Evolutionary conservation across 2,113 vertebrate genomes (phyloP).

Genomic region (Siphamia tubifer): DNA sequence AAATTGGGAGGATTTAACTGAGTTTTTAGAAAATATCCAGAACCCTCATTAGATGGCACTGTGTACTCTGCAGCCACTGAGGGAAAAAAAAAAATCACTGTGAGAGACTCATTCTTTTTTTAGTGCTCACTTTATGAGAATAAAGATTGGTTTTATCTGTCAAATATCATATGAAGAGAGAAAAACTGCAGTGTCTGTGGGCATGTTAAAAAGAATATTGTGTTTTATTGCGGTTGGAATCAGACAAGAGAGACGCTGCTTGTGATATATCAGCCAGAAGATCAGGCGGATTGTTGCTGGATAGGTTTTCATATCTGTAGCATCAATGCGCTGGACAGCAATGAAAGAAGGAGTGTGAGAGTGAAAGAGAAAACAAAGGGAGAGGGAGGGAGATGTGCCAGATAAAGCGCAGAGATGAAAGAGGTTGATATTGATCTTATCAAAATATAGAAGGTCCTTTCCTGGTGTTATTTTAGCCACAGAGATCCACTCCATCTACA

Average conservation of each 20-base stretch:
- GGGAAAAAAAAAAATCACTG: slow-evolving; percentile 22
- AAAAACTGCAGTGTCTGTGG: slow-evolving; percentile 24
- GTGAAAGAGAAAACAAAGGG: not conserved
- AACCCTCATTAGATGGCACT: slow-evolving; percentile 65
- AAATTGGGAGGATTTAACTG: slow-evolving; percentile 35
- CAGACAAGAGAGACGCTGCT: slow-evolving; percentile 53
- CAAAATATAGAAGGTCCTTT: slow-evolving; percentile 14
- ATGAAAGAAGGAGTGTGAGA: slow-evolving; percentile 35
- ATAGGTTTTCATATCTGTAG: slow-evolving; percentile 58
- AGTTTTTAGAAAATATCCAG: slow-evolving; percentile 38
- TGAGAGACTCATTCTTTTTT: slow-evolving; percentile 10
- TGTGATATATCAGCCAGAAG: slow-evolving; percentile 46
- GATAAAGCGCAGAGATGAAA: slow-evolving; percentile 55
- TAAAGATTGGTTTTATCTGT: slow-evolving; percentile 67
- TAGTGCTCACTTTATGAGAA: slow-evolving; percentile 50
- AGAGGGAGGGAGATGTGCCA: not conserved
- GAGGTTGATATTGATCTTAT: slow-evolving; percentile 35
- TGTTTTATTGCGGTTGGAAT: slow-evolving; percentile 58
- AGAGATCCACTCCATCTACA: slow-evolving; percentile 1
- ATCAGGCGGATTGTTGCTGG: slow-evolving; percentile 57
- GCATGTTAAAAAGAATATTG: slow-evolving; percentile 57
- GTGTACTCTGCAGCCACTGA: slow-evolving; percentile 39
- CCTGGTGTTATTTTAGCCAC: slow-evolving; percentile 15
- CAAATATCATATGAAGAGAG: slow-evolving; percentile 42
- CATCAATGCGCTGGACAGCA: slow-evolving; percentile 59